A percentile compares a stretch with the other conserved stretches of the same genome.
Evolutionary conservation across 1,140 invertebrate species (phyloP).

Genomic region (Ceratosolen fusciceps): DNA sequence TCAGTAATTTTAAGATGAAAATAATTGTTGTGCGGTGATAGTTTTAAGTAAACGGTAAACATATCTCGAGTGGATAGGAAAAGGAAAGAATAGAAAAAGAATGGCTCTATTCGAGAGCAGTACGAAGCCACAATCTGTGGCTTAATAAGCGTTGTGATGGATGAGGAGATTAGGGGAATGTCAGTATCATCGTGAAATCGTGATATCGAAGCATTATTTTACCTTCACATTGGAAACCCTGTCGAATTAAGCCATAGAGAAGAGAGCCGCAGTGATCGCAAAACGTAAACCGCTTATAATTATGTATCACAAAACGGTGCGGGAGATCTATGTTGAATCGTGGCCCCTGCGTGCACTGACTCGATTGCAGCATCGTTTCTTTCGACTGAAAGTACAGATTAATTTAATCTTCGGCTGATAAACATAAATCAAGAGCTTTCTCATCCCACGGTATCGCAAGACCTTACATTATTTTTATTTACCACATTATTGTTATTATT

Average conservation of each 20-base stretch:
- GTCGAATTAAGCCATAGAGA: slow-evolving; percentile 95
- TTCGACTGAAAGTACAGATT: slow-evolving; percentile 52
- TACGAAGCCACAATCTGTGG: too few relatives aligned
- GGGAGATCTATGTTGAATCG: slow-evolving; percentile 99
- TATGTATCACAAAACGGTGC: slow-evolving; percentile 94
- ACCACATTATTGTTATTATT: too few relatives aligned
- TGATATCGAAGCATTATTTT: too few relatives aligned
- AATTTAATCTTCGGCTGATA: slow-evolving; percentile 18
- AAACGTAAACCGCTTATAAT: slow-evolving; percentile 97
- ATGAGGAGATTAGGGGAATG: too few relatives aligned
- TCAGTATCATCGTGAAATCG: too few relatives aligned
- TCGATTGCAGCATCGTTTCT: slow-evolving; percentile 67
- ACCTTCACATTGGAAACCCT: slow-evolving; percentile 98
- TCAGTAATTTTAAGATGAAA: too few relatives aligned
- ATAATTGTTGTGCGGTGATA: too few relatives aligned
- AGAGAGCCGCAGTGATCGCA: slow-evolving; percentile 99
- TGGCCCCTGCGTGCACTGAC: slow-evolving; percentile 74
- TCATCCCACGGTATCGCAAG: not conserved
- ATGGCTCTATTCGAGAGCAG: too few relatives aligned
- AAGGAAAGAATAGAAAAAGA: too few relatives aligned
- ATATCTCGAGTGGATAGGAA: too few relatives aligned
- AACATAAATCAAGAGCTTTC: slow-evolving; percentile 30
- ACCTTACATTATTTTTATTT: not conserved
- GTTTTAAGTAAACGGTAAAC: too few relatives aligned
- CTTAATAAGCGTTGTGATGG: too few relatives aligned